phyloP scores from a whole-genome alignment of 1,140 invertebrate genomes.

The Mizuhopecten yessoensis region DNA sequence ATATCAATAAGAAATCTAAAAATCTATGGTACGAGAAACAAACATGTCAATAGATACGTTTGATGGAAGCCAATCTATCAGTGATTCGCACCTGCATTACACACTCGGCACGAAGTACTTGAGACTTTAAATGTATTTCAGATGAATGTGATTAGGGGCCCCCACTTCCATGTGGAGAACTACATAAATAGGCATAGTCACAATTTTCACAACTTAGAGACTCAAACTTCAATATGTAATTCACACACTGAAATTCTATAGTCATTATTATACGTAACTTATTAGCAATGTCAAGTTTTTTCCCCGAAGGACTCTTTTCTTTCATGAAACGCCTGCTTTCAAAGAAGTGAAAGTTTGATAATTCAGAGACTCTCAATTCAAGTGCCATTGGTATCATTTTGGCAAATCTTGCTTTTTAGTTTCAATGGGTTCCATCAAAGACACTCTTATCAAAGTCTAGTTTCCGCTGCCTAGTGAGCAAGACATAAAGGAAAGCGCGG shows the following conservation, averaged over 20 bases:
- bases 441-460: constrained; percentile 7
- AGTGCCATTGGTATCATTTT: constrained; percentile 26
- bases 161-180: background rate
- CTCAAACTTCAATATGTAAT: background rate
- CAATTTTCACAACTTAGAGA: background rate
- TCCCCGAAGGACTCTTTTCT: background rate
- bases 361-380: background rate
- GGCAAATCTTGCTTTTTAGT: constrained; percentile 38
- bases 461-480: constrained; percentile 24
- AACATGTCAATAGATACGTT: background rate
- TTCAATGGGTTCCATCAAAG: constrained; percentile 30
- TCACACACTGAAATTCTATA: background rate
- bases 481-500: background rate
- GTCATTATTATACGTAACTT: background rate
- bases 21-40: background rate
- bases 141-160: constrained; percentile 10
- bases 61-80: background rate
- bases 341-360: constrained; percentile 19
- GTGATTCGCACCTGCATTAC: constrained; percentile 1
- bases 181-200: constrained; percentile 26
- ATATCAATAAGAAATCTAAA: background rate
- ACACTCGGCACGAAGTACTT: background rate
- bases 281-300: constrained; percentile 28
- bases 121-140: constrained; percentile 9
- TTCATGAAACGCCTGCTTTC: background rate